A percentile compares a stretch with the other conserved stretches of the same genome.
Conservation (phyloP, 2,797 vertebrate genomes). For the Varecia variegata region DNA sequence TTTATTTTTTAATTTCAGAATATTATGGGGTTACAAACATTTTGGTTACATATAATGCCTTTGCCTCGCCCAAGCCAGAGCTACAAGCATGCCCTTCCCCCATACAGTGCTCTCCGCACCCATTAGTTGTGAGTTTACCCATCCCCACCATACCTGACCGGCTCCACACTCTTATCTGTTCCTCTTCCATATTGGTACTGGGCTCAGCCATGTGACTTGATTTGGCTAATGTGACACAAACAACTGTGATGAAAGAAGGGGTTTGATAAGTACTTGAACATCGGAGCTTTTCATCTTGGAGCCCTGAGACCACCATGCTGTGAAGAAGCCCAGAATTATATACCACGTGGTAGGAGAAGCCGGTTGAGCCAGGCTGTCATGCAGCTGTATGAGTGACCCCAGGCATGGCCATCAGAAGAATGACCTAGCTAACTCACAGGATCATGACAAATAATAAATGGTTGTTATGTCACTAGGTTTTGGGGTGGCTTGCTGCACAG, state of each 20-base stretch:
- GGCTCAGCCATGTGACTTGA: background rate
- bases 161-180: background rate
- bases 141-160: too few relatives aligned
- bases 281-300: background rate
- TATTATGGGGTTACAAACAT: too few relatives aligned
- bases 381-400: background rate
- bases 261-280: background rate
- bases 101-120: too few relatives aligned
- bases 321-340: background rate
- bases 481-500: background rate
- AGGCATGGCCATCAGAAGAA: background rate
- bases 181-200: background rate
- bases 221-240: background rate
- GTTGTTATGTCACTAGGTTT: background rate
- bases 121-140: too few relatives aligned
- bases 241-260: background rate
- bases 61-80: too few relatives aligned
- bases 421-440: background rate
- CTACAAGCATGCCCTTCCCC: too few relatives aligned
- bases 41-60: too few relatives aligned
- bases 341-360: background rate
- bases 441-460: background rate
- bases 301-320: background rate
- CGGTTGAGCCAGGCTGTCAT: background rate
- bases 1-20: too few relatives aligned